phyloP scores from a whole-genome alignment of 2,797 vertebrate genomes.

The Crax fasciolata region DNA sequence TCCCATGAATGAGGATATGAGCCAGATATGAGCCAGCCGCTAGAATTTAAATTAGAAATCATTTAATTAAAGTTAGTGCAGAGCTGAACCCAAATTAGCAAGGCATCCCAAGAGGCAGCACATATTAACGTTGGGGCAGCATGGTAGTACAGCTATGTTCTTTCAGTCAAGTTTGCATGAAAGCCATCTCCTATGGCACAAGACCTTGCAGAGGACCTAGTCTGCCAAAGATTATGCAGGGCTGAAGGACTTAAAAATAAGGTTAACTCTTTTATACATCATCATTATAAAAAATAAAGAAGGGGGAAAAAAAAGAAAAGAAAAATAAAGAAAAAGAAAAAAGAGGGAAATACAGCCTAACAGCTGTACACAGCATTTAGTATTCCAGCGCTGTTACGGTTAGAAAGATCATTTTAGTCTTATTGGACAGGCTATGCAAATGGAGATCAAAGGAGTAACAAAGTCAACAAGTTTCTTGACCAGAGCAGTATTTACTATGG shows the following conservation, averaged over 20 bases:
- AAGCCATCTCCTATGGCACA: not conserved
- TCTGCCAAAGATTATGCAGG: not conserved
- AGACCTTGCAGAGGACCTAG: not conserved
- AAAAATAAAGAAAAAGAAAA: not conserved
- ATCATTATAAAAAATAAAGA: rapidly evolving
- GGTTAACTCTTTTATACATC: not conserved
- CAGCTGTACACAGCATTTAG: not conserved
- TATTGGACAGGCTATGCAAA: not conserved
- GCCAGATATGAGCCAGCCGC: constrained; percentile 2
- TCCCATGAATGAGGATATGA: not conserved
- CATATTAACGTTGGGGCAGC: not conserved
- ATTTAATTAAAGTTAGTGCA: constrained; percentile 57
- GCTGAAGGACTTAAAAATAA: not conserved
- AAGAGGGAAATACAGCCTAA: not conserved
- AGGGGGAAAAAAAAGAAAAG: not conserved
- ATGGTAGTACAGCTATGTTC: not conserved
- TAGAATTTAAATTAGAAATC: constrained; percentile 18
- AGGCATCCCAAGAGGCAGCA: constrained; percentile 19
- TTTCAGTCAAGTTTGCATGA: not conserved
- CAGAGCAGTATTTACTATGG: not conserved
- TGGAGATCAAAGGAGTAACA: not conserved
- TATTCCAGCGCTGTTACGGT: not conserved
- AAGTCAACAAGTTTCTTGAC: not conserved
- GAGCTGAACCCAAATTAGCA: constrained; percentile 42
- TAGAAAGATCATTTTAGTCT: not conserved